A percentile compares a stretch with the other conserved stretches of the same genome.
phyloP scores from a whole-genome alignment of 2,797 vertebrate species.

The Propithecus deckenii region DNA sequence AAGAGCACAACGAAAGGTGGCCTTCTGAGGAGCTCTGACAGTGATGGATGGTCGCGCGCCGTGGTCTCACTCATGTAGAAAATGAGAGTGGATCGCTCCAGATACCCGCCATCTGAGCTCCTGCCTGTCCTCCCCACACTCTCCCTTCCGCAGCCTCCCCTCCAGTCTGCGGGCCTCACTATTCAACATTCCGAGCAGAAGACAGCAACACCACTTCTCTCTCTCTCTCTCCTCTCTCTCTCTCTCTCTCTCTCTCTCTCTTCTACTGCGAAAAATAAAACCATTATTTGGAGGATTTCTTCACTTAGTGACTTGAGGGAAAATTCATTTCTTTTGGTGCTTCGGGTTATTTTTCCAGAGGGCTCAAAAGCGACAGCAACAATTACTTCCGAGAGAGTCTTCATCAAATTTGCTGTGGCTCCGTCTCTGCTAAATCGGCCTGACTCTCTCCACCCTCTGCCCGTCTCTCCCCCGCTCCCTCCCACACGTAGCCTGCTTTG shows the following conservation, averaged over 20 bases:
- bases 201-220: background rate
- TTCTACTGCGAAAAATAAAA: background rate
- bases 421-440: constrained; percentile 36
- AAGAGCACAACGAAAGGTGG: background rate
- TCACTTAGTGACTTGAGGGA: constrained; percentile 55
- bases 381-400: constrained; percentile 68
- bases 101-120: constrained; percentile 17
- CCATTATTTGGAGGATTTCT: constrained; percentile 19
- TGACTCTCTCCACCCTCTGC: background rate
- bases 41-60: constrained; percentile 68
- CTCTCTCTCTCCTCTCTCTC: background rate
- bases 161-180: constrained; percentile 43
- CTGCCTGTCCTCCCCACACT: constrained; percentile 43
- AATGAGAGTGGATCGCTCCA: constrained; percentile 73
- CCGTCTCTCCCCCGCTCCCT: background rate
- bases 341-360: constrained; percentile 64
- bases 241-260: background rate
- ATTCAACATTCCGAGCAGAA: constrained; percentile 71
- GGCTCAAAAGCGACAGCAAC: constrained; percentile 40
- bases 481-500: constrained; percentile 31
- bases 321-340: constrained; percentile 72
- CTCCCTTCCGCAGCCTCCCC: background rate
- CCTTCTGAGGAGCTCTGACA: background rate
- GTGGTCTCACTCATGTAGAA: constrained; percentile 80
- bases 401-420: constrained; percentile 49